phyloP scores from a whole-genome alignment of 2,113 vertebrate genomes.

The Vanacampus margaritifer region DNA sequence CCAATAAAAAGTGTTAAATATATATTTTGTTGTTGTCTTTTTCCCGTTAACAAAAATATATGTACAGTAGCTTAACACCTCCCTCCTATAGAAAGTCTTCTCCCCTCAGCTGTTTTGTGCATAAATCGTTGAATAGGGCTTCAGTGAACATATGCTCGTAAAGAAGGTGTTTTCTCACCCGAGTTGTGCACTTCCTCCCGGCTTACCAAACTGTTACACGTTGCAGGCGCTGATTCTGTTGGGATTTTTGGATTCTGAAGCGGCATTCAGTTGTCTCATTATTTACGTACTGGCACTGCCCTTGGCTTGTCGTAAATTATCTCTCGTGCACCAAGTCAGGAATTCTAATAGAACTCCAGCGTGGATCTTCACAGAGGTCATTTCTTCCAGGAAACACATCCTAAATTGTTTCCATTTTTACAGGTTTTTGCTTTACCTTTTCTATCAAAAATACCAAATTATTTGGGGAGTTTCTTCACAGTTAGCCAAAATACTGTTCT shows the following conservation, averaged over 20 bases:
- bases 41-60: slow-evolving; percentile 5
- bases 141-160: slow-evolving; percentile 49
- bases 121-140: slow-evolving; percentile 44
- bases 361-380: neutral
- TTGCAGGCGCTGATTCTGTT: slow-evolving; percentile 7
- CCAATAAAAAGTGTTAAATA: neutral
- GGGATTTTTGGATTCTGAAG: slow-evolving; percentile 3
- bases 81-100: neutral
- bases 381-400: slow-evolving; percentile 24
- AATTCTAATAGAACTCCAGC: slow-evolving; percentile 22
- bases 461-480: neutral
- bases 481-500: slow-evolving; percentile 8
- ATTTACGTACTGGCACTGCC: slow-evolving; percentile 34
- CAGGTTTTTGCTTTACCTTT: slow-evolving; percentile 15
- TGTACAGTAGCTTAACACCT: slow-evolving; percentile 19
- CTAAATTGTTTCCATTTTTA: slow-evolving; percentile 52
- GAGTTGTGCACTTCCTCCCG: slow-evolving; percentile 3
- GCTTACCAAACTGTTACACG: slow-evolving; percentile 19
- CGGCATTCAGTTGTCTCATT: slow-evolving; percentile 9
- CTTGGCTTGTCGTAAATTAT: slow-evolving; percentile 33
- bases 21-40: neutral
- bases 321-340: slow-evolving; percentile 20
- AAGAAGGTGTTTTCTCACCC: slow-evolving; percentile 7
- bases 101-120: slow-evolving; percentile 26
- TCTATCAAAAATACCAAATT: slow-evolving; percentile 75